phyloP scores from a whole-genome alignment of 2,797 vertebrate genomes.

The Oryzias sinensis region DNA sequence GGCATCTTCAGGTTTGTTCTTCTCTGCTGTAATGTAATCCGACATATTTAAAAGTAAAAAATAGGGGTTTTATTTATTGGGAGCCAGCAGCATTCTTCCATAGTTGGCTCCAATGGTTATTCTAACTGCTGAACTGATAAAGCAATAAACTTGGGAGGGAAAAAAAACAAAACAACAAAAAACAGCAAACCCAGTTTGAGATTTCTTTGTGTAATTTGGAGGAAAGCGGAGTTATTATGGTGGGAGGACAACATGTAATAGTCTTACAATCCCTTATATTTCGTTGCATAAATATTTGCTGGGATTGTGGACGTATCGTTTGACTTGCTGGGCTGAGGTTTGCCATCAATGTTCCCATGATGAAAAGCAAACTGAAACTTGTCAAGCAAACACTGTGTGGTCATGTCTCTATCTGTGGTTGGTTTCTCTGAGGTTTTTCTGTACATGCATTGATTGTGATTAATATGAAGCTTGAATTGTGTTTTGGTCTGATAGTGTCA shows the following conservation, averaged over 20 bases:
- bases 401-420: conserved; percentile 14
- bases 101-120: conserved; percentile 69
- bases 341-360: conserved; percentile 9
- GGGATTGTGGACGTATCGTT: conserved; percentile 6
- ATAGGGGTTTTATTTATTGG: conserved; percentile 67
- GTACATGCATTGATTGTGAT: conserved; percentile 1
- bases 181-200: conserved; percentile 34
- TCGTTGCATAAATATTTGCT: conserved; percentile 16
- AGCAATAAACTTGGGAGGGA: conserved; percentile 79
- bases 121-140: conserved; percentile 80
- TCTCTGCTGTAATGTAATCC: conserved; percentile 81
- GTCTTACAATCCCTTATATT: not conserved
- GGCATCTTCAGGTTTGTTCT: conserved; percentile 65
- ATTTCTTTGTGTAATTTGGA: conserved; percentile 17
- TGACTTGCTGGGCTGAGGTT: conserved; percentile 25
- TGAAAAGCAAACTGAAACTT: conserved; percentile 21
- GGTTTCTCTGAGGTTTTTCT: conserved; percentile 5
- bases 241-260: conserved; percentile 17
- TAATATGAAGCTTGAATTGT: not conserved
- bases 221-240: not conserved
- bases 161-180: conserved; percentile 10
- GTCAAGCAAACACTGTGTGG: not conserved
- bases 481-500: not conserved
- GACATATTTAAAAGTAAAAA: conserved; percentile 80
- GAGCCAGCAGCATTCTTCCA: conserved; percentile 49